Base-by-base conservation (phyloP, 2,113 vertebrate genomes). In the Seriola aureovittata region DNA sequence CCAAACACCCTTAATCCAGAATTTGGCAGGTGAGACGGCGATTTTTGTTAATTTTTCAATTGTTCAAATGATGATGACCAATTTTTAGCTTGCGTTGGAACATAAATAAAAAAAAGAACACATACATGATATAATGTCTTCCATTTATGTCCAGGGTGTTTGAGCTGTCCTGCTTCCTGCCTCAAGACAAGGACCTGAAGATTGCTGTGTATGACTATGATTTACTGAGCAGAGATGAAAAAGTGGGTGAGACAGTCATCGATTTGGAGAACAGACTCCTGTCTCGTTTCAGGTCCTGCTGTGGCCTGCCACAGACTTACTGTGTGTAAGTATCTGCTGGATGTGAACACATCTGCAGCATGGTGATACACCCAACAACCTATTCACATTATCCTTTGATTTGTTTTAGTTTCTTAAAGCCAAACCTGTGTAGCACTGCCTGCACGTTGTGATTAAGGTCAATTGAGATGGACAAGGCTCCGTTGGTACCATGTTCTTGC, bases 101-200 rank as follows among this genome's bases (percentile, higher is more conserved):
- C 8, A 46, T 29, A 23, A 44, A 29, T 32, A 4, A 69, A 13
- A 29, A 25, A 29, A 29, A 29, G 29, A 29, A 9, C 55, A 29
- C n/a, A 70, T 10, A 68, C 1, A 71, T 5, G 29, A 21, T 4
- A n/a, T 36, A 0, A 11, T 81, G 21, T 64, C 8, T n/a, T 80
- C 1, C 16, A 4, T 81, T 63, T 77, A 40, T 82, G 3, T 66
- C 9, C 59, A 99, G 98, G 93, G 97, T 98, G 97, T 99, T 99
- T 86, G 98, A 99, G 91, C 85, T 98, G 84, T 97, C 93, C 83
- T 99, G 98, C 95, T 98, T 97, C 93, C 91, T 99, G 80, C 98
- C 98, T 90, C 97, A 99, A 93, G 98, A 99, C 79, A 99, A 99
- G 89, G 98, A 99, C 90, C 93, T 99, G 91, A 99, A 99, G 93